phyloP scores from a whole-genome alignment of 2,888 invertebrate genomes.

The Oligia latruncula region DNA sequence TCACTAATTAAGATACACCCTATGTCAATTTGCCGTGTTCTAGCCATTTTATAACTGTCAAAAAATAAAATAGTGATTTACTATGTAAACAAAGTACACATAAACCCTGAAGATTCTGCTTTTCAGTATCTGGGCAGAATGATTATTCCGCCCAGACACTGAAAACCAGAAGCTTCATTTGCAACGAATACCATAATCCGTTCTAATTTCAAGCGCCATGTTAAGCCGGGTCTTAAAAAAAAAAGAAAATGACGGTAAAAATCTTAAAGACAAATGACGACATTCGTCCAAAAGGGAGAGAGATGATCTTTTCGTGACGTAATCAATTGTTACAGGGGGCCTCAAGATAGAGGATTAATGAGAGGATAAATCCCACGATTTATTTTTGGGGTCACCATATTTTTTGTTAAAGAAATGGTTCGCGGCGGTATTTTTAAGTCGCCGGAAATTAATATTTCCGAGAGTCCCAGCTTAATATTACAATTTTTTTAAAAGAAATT shows the following conservation, averaged over 20 bases:
- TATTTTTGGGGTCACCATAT: slow-evolving; percentile 64
- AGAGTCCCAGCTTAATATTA: slow-evolving; percentile 61
- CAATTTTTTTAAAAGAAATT: slow-evolving; percentile 61
- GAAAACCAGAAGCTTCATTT: slow-evolving; percentile 21
- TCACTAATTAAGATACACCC: not conserved
- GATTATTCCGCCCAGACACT: too few relatives aligned
- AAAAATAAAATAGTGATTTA: not conserved
- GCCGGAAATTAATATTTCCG: slow-evolving; percentile 76
- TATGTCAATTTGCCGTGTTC: not conserved
- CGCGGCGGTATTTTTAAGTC: slow-evolving; percentile 68
- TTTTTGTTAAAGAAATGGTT: slow-evolving; percentile 70
- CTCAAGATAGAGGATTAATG: slow-evolving; percentile 68
- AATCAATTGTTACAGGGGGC: slow-evolving; percentile 60
- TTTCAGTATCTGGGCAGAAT: not conserved
- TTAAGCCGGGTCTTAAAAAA: slow-evolving; percentile 50
- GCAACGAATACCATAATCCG: slow-evolving; percentile 37
- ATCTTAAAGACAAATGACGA: slow-evolving; percentile 51
- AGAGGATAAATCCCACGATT: slow-evolving; percentile 68
- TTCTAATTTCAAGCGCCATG: slow-evolving; percentile 42
- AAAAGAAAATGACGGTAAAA: slow-evolving; percentile 36
- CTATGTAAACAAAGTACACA: not conserved
- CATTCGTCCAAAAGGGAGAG: slow-evolving; percentile 48
- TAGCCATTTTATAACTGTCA: not conserved
- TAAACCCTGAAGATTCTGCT: not conserved
- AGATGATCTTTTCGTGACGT: slow-evolving; percentile 62